Evolutionary conservation across 1,140 invertebrate genomes (phyloP), one percentile per base, ranked within the genome.

Genomic region (Macrostomum lignano): DNA sequence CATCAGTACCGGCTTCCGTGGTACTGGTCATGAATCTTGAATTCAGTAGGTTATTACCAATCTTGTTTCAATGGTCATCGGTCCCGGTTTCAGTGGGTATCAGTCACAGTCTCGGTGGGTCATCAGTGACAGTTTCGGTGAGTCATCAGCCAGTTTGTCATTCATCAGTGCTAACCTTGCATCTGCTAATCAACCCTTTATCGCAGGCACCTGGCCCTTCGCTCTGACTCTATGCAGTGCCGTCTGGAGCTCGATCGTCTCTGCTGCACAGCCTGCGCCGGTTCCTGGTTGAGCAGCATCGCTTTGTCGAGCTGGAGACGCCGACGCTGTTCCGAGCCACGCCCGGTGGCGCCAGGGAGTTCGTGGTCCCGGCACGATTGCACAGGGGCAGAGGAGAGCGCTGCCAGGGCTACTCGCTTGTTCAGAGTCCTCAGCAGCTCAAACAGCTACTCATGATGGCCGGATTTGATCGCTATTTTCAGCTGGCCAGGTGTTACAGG

Each of bases 381-480:
- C n/a, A n/a, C n/a, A n/a, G n/a, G n/a, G n/a, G n/a, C n/a, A n/a
- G n/a, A n/a, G n/a, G n/a, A n/a, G 61, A 67, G 40, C 53, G 64
- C 17, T 73, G 72, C 7, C 64, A 74, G 46, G 91, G 75, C 58
- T 93, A 84, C 58, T 73, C 73, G 4, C 54, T 93, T 3, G 74
- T 78, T 1, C 84, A 93, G 61, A 84, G 77, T 56, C 84, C 84
- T n/a, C 84, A 94, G 48, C 59, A 60, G 50, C 84, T 93, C 41
- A 98, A 98, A 52, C 91, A 98, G 61, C 67, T 98, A 56, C 51
- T 96, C 10, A 96, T 98, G 84, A 67, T 79, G 25, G 86, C 82
- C 29, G 77, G 73, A 13, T 64, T 94, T 23, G 88, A 96, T 54
- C 65, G 68, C 35, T 72, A 71, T 50, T 67, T 66, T 44, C 67